These are phyloP conservation scores for Ochotona princeps DNA, from an alignment of 2,113 vertebrate genomes.

Conservation along the genomic window DNA sequence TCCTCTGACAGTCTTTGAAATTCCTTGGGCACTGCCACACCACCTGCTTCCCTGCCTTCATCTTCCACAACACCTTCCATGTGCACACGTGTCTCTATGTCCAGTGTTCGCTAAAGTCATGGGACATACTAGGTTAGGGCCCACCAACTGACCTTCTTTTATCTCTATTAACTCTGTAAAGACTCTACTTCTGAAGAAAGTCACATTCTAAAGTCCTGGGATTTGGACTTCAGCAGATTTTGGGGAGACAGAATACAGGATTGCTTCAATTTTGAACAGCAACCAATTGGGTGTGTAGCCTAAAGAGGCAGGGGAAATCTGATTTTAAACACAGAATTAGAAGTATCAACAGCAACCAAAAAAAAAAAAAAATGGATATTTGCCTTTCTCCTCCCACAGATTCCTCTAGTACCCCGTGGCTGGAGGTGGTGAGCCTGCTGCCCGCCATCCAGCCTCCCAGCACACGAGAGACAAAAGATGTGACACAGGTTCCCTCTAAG, in stretches of 20 bases:
- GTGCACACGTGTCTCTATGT: neutral
- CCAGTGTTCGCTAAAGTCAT: neutral
- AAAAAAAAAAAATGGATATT: neutral
- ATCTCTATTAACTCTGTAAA: neutral
- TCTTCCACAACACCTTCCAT: neutral
- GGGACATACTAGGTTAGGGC: neutral
- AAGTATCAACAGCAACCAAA: neutral
- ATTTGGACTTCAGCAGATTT: neutral
- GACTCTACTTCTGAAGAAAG: neutral
- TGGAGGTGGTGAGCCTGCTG: too few relatives aligned
- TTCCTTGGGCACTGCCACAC: neutral
- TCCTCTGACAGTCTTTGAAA: neutral
- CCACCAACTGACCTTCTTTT: neutral
- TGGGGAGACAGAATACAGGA: neutral
- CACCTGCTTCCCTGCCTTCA: neutral
- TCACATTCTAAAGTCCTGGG: neutral
- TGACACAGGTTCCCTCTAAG: too few relatives aligned
- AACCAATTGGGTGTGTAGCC: neutral
- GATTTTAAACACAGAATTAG: neutral
- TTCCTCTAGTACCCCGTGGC: too few relatives aligned
- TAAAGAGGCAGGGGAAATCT: neutral
- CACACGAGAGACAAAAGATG: too few relatives aligned
- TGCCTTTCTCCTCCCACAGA: too few relatives aligned
- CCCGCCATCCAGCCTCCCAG: too few relatives aligned
- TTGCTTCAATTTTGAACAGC: neutral